These are phyloP conservation scores for Paradoxurus hermaphroditus DNA, from an alignment of 2,113 vertebrate genomes.

Conservation along the genomic window DNA sequence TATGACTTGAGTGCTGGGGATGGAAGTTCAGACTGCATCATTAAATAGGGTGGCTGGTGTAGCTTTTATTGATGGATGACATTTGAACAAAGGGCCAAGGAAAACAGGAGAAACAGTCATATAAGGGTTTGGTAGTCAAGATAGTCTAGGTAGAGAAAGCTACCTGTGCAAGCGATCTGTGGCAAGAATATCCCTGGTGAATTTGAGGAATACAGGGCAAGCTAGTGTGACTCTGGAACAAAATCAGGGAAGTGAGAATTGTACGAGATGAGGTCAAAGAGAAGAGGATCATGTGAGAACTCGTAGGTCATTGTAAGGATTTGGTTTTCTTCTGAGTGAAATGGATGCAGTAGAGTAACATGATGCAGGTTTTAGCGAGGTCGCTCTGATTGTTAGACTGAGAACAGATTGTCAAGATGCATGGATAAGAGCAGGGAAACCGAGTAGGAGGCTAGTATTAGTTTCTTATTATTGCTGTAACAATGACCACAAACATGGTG, in stretches of 20 bases:
- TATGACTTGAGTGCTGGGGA: background rate
- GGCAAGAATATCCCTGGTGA: background rate
- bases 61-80: background rate
- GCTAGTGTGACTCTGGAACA: background rate
- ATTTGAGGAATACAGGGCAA: background rate
- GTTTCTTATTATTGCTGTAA: background rate
- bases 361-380: background rate
- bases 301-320: background rate
- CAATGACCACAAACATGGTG: background rate
- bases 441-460: background rate
- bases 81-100: background rate
- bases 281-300: background rate
- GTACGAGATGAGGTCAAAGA: background rate
- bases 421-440: background rate
- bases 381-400: background rate
- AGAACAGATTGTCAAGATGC: background rate
- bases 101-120: background rate
- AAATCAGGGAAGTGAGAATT: background rate
- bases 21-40: background rate
- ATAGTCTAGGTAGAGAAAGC: background rate
- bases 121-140: background rate
- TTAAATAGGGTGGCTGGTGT: background rate
- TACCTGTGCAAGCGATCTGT: background rate
- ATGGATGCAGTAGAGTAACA: background rate
- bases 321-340: background rate